Conservation (phyloP, 2,888 invertebrate genomes). For the Cybosia mesomella region DNA sequence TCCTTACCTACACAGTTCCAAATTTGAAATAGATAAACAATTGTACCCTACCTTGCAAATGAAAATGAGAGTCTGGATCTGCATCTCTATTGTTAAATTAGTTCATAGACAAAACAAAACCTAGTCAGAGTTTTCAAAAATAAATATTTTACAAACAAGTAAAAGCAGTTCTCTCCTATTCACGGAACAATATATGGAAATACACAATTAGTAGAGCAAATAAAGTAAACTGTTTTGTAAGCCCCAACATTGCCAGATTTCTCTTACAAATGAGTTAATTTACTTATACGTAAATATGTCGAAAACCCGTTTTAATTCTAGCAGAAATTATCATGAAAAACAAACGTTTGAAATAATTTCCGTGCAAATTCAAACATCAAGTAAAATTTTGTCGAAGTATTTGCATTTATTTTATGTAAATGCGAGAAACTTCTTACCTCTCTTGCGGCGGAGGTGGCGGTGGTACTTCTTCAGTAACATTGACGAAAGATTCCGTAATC, state of each 20-base stretch:
- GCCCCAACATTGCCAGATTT: slow-evolving; percentile 3
- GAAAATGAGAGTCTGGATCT: not conserved
- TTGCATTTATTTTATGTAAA: not conserved
- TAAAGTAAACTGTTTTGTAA: slow-evolving; percentile 6
- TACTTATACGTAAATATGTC: not conserved
- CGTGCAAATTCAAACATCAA: not conserved
- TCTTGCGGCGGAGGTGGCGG: slow-evolving; percentile 43
- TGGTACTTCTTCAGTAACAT: slow-evolving; percentile 51
- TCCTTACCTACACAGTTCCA: too few relatives aligned
- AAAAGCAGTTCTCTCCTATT: not conserved
- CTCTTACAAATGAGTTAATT: not conserved
- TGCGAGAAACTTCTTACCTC: slow-evolving; percentile 48
- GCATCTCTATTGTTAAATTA: not conserved
- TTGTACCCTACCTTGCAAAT: too few relatives aligned
- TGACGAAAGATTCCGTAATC: slow-evolving; percentile 67
- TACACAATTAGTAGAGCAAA: not conserved
- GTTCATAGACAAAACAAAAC: not conserved
- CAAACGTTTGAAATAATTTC: not conserved
- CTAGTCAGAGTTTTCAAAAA: not conserved
- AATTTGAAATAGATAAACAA: not conserved
- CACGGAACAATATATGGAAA: not conserved
- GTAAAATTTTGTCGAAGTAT: not conserved
- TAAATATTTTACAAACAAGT: not conserved
- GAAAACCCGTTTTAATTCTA: slow-evolving; percentile 1
- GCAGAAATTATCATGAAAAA: slow-evolving; percentile 6